These are phyloP conservation scores for Centropristis striata DNA, from an alignment of 2,113 vertebrate genomes.

Conservation along the genomic window DNA sequence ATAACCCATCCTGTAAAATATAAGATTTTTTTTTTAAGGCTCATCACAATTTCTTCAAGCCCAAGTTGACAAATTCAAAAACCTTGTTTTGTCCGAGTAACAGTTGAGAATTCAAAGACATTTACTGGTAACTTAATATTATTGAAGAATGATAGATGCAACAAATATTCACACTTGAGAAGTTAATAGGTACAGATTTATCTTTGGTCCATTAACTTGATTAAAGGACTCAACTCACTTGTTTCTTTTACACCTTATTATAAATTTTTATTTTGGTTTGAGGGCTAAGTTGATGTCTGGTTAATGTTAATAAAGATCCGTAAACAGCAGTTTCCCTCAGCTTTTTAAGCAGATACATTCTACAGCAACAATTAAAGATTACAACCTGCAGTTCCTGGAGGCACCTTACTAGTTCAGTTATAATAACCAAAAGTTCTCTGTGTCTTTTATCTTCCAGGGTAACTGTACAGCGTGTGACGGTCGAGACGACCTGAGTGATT, in stretches of 20 bases:
- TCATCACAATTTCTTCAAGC: too few relatives aligned
- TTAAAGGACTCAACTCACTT: background rate
- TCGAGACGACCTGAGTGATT: slow-evolving; percentile 95
- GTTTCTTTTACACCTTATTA: background rate
- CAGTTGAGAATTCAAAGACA: too few relatives aligned
- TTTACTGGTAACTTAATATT: too few relatives aligned
- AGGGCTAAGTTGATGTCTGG: too few relatives aligned
- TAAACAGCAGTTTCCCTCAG: too few relatives aligned
- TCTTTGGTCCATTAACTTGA: background rate
- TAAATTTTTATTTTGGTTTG: too few relatives aligned
- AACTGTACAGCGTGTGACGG: slow-evolving; percentile 94
- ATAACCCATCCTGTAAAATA: too few relatives aligned
- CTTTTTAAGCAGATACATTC: too few relatives aligned
- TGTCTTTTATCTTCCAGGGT: slow-evolving; percentile 82
- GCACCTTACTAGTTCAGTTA: background rate
- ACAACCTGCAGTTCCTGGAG: background rate
- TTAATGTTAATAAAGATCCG: too few relatives aligned
- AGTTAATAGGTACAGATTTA: background rate
- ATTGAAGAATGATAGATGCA: background rate
- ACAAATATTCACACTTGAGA: background rate
- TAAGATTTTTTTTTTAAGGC: too few relatives aligned
- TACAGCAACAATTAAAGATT: background rate
- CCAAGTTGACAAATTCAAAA: too few relatives aligned
- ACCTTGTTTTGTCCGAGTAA: too few relatives aligned
- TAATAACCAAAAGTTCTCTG: background rate